Evolutionary conservation across 2,113 vertebrate genomes (phyloP).

Genomic region (Phalacrocorax carbo): DNA sequence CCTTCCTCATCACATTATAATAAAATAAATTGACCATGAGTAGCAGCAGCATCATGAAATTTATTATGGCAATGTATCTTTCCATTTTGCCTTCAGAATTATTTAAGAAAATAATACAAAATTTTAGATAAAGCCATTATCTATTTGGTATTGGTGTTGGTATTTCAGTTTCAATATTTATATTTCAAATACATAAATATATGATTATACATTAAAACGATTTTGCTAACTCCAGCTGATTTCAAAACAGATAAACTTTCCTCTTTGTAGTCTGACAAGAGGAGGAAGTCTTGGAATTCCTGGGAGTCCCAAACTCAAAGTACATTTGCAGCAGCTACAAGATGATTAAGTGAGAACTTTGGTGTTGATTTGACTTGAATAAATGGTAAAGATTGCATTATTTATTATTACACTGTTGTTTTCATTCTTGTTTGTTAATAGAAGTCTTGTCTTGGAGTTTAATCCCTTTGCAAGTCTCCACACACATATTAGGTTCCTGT

Average conservation of each 20-base stretch:
- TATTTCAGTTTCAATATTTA: not conserved
- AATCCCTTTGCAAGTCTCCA: not conserved
- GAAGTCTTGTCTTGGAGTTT: not conserved
- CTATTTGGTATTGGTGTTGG: not conserved
- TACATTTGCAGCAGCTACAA: not conserved
- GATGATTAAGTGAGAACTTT: not conserved
- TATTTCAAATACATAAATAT: not conserved
- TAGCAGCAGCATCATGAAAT: not conserved
- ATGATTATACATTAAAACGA: not conserved
- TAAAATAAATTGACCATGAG: slow-evolving; percentile 2
- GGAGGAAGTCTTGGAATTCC: not conserved
- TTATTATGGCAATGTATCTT: not conserved
- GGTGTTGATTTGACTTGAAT: not conserved
- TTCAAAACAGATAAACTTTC: not conserved
- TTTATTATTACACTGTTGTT: not conserved
- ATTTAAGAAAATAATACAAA: not conserved
- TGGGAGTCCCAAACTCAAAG: not conserved
- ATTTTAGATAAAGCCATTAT: not conserved
- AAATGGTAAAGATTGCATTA: not conserved
- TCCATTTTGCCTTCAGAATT: not conserved
- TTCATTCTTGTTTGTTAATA: not conserved
- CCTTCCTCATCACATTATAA: not conserved
- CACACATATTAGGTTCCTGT: not conserved
- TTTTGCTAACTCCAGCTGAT: not conserved
- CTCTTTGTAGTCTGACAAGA: not conserved